Evolutionary conservation across 2,113 vertebrate genomes (phyloP).

Genomic region (Stigmatopora nigra): DNA sequence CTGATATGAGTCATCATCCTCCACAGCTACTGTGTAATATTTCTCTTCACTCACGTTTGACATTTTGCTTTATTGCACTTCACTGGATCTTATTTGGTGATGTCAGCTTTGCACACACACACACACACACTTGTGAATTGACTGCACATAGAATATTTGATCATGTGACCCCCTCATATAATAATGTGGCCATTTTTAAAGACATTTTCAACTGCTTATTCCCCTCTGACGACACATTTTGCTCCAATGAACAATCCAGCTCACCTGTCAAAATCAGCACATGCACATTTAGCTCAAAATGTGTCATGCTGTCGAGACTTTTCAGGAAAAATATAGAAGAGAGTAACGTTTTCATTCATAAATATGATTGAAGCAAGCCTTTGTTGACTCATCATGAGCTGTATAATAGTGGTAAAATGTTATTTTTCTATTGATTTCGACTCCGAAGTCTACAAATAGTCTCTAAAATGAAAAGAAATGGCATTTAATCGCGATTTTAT

Average conservation of each 20-base stretch:
- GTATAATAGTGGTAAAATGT: neutral
- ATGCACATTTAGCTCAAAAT: conserved; percentile 66
- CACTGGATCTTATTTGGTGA: neutral
- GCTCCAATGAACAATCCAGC: conserved; percentile 54
- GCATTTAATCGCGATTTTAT: conserved; percentile 20
- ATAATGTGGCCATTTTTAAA: neutral
- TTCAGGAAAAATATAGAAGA: conserved; percentile 16
- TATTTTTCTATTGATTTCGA: neutral
- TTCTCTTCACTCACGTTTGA: neutral
- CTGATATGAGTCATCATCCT: conserved; percentile 19
- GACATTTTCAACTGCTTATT: conserved; percentile 22
- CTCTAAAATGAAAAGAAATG: neutral
- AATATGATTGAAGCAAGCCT: neutral
- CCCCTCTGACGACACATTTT: conserved; percentile 62
- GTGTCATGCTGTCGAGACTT: conserved; percentile 8
- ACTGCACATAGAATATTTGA: neutral
- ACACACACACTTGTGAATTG: neutral
- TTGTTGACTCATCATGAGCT: neutral
- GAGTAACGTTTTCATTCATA: neutral
- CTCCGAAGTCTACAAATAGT: no score
- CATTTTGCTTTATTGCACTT: conserved; percentile 3
- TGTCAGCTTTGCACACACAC: neutral
- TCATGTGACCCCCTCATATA: neutral
- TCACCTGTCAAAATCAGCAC: conserved; percentile 66
- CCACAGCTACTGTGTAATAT: neutral